A percentile compares a stretch with the other conserved stretches of the same genome.
phyloP scores from a whole-genome alignment of 2,113 vertebrate species.

The Solea solea region DNA sequence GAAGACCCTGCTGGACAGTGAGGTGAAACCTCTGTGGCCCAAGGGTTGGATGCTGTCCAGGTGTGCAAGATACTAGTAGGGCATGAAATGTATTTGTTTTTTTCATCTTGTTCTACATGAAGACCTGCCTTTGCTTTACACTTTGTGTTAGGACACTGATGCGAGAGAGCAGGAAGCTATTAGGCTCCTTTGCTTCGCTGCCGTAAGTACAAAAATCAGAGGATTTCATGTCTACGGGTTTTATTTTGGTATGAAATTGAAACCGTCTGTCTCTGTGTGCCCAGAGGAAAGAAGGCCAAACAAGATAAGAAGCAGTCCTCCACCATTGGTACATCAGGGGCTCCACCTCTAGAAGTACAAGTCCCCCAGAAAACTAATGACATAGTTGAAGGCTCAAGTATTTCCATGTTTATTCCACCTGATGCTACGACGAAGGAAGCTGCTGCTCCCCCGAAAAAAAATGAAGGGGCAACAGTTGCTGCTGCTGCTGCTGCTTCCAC shows the following conservation, averaged over 20 bases:
- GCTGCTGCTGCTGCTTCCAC: slow-evolving; percentile 69
- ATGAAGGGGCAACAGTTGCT: slow-evolving; percentile 49
- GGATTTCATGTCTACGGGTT: not conserved
- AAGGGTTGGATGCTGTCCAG: slow-evolving; percentile 98
- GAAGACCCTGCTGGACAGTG: slow-evolving; percentile 88
- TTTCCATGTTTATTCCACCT: slow-evolving; percentile 74
- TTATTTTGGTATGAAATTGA: not conserved
- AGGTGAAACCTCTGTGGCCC: slow-evolving; percentile 94
- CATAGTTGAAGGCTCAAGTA: slow-evolving; percentile 72
- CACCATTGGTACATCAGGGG: not conserved
- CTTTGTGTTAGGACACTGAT: slow-evolving; percentile 82
- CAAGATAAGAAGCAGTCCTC: slow-evolving; percentile 48
- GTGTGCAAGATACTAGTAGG: slow-evolving; percentile 62
- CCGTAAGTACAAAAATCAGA: slow-evolving; percentile 80
- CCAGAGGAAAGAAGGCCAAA: slow-evolving; percentile 57
- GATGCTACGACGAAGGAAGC: slow-evolving; percentile 80
- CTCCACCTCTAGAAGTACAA: slow-evolving; percentile 19
- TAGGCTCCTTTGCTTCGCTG: slow-evolving; percentile 80
- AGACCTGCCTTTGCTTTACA: not conserved
- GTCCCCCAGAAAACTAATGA: slow-evolving; percentile 70
- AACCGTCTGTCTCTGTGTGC: not conserved
- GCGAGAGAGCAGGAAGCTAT: slow-evolving; percentile 87
- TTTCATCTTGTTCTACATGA: not conserved
- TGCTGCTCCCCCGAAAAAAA: slow-evolving; percentile 71
- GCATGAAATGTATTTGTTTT: not conserved